Base-by-base conservation (phyloP, 2,888 invertebrate genomes). In the Petrolisthes manimaculis region DNA sequence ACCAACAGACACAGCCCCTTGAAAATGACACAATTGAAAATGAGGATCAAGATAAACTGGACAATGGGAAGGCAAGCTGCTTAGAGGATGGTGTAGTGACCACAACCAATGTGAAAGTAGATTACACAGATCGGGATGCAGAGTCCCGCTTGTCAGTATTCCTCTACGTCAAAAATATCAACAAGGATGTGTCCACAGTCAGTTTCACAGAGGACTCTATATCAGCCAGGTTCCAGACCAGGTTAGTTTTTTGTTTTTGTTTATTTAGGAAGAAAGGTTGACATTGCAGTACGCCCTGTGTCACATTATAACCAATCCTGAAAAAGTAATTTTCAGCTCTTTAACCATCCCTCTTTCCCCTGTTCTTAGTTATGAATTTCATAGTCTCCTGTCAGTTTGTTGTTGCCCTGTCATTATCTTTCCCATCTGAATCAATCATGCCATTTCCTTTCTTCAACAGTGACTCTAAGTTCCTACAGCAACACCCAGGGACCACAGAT, bases 151-250 rank as follows among this genome's bases (percentile, higher is more conserved):
- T 90, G 2, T 86, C 61, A n/a, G 54, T 91, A 24, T 89, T 85
- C 54, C 82, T 91, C 37, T 91, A 90, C 37, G 75, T 90, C 6
- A 90, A 87, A 74, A 83, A 84, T 37, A 86, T 91, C 24, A 83
- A 81, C 71, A 90, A 86, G 53, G 90, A 91, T 51, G 86, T 87
- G 9, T 51, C 90, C n/a, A 21, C 80, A 24, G 81, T 90, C 21
- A 75, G 69, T 6, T 91, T 90, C 56, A 71, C 79, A 12, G 75
- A 81, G 61, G 89, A 84, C 21, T 74, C 86, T 24, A 80, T 91
- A 53, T 78, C 83, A 3, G 61, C 83, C 3, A 83, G n/a, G 21
- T 91, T 91, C 78, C 85, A 87, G 53, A 86, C 89, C 53, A 91
- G 89, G 91, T 91, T 18, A 69, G 69, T 21, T 8, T 71, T 71